Conservation (phyloP, 2,888 invertebrate species). For the Odontomyia ornata region DNA sequence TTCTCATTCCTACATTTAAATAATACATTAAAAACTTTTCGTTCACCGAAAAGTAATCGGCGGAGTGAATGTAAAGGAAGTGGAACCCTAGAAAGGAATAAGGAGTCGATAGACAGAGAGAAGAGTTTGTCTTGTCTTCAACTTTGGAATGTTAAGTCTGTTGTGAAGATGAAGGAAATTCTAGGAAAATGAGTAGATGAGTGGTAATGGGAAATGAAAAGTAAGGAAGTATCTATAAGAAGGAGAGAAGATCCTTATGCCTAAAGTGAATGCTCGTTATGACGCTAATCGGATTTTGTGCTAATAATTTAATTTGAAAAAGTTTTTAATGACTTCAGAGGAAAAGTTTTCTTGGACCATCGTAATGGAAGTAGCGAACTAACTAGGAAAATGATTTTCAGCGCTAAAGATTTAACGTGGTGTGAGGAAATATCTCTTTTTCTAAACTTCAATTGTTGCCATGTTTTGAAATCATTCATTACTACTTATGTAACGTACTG, state of each 20-base stretch:
- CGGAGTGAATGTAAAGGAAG: background rate
- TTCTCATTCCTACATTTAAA: background rate
- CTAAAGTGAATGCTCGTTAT: conserved; percentile 20
- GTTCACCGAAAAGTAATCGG: background rate
- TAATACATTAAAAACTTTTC: background rate
- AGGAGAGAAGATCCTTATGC: conserved; percentile 8
- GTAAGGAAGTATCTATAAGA: background rate
- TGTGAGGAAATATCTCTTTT: too few species aligned
- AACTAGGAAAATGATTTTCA: too few species aligned
- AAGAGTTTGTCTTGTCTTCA: background rate
- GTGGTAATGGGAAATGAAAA: conserved; percentile 2
- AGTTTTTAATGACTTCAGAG: conserved; percentile 42
- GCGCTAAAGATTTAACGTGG: too few species aligned
- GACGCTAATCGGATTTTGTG: conserved; percentile 43
- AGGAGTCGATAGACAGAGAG: too few species aligned
- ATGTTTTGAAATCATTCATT: too few species aligned
- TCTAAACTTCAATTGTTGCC: too few species aligned
- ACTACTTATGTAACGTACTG: too few species aligned
- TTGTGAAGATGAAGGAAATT: background rate
- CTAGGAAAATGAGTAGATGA: background rate
- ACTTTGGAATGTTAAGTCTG: background rate
- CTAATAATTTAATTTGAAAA: conserved; percentile 44
- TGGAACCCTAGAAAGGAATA: too few species aligned
- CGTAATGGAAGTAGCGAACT: background rate
- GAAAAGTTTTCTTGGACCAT: conserved; percentile 4